These are phyloP conservation scores for Arctia plantaginis DNA, from an alignment of 2,888 invertebrate genomes.

Conservation along the genomic window DNA sequence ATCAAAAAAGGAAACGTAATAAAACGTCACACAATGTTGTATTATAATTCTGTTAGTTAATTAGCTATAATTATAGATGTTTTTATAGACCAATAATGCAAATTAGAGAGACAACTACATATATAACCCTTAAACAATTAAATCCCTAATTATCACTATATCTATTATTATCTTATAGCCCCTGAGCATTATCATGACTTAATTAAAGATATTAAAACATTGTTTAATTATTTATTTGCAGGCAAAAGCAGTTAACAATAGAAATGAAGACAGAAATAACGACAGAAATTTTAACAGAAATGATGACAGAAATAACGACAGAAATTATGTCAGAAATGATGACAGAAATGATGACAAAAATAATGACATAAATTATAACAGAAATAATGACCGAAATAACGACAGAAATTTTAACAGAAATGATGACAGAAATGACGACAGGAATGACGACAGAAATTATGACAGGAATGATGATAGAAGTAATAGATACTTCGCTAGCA, in stretches of 20 bases:
- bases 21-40: too few relatives aligned
- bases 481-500: not conserved
- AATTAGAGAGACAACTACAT: too few relatives aligned
- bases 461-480: not conserved
- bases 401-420: not conserved
- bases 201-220: not conserved
- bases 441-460: not conserved
- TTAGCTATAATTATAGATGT: too few relatives aligned
- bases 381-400: not conserved
- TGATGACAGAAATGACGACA: not conserved
- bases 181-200: not conserved
- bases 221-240: not conserved
- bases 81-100: too few relatives aligned
- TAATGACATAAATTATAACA: not conserved
- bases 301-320: not conserved
- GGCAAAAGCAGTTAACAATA: not conserved
- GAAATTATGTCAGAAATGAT: not conserved
- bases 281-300: not conserved
- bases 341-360: constrained; percentile 1
- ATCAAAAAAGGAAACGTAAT: too few relatives aligned
- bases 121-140: too few relatives aligned
- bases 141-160: too few relatives aligned
- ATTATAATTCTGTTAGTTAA: too few relatives aligned
- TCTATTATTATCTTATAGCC: not conserved
- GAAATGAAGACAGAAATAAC: not conserved